These are phyloP conservation scores for Chloroceryle inda DNA, from an alignment of 2,797 vertebrate species.

Conservation along the genomic window DNA sequence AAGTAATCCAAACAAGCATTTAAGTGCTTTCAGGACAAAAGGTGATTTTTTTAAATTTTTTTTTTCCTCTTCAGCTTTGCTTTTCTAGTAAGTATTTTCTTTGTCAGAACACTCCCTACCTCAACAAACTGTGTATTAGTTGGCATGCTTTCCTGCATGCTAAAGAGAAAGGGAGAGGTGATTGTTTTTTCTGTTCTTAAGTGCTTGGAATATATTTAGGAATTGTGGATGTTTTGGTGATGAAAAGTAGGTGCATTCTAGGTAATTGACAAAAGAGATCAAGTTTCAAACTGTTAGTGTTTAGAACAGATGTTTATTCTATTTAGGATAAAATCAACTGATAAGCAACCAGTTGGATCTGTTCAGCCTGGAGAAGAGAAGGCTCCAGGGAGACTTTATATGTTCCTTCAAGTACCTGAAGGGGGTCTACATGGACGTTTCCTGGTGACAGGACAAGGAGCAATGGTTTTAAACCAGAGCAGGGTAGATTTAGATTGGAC, in stretches of 20 bases:
- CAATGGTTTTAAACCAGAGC: no score
- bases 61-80: not conserved
- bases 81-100: not conserved
- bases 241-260: not conserved
- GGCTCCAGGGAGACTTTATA: no score
- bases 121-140: fast-evolving
- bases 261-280: not conserved
- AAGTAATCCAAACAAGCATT: not conserved
- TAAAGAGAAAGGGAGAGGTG: not conserved
- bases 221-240: not conserved
- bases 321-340: not conserved
- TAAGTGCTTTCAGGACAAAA: not conserved
- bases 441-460: no score
- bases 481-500: no score
- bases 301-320: not conserved
- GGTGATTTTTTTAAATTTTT: not conserved
- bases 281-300: not conserved
- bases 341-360: not conserved
- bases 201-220: not conserved
- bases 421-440: no score
- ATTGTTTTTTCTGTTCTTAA: not conserved
- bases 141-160: not conserved
- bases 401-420: no score
- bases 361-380: no score
- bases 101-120: not conserved